Evolutionary conservation across 2,113 vertebrate species (phyloP), one percentile per base, ranked within the genome.

Genomic region (Lethenteron camtschaticum): DNA sequence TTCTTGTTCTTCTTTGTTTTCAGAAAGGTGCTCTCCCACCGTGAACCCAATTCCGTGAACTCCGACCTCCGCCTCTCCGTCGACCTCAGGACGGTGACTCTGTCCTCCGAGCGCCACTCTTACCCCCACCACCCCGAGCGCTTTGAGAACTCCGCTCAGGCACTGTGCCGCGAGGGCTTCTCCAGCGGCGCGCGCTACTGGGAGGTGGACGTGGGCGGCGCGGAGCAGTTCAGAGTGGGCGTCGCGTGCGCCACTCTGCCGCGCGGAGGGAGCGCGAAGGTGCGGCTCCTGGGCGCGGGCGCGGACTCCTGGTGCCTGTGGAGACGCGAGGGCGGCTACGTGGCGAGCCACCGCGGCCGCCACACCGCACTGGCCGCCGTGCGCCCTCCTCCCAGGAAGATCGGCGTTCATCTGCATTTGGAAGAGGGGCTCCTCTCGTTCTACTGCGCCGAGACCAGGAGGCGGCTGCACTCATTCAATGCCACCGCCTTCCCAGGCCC

Each of bases 171-270:
- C 13, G 24, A 56, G 68, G 57, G 72, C 8, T 73, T 75, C 55
- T 2, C 68, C 3, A 68, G 63, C 8, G 74, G 74, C 16, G 57
- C 55, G 1, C 74, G 74, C 9, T 75, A 75, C 73, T 75, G 74
- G 74, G 74, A 74, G 69, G 74, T 75, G 68, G 74, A 75, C 9
- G 73, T 74, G 4, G 73, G 74, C 8, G 69, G 68, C 60, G 60
- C 60, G 20, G 60, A 66, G 9, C 60, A 9, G 20, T 66, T 14
- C 14, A 66, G 60, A 14, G 10, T 66, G 14, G 60, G 60, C 60
- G 20, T 66, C 10, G 60, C 60, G 10, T 66, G 20, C 60, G 20
- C 9, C 20, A 16, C 60, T 14, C 20, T 66, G 20, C 10, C 60
- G 10, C 60, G 60, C 60, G 20, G 60, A 66, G 20, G 20, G 60